A percentile compares a stretch with the other conserved stretches of the same genome.
These are phyloP conservation scores for Drosophila truncata DNA, from an alignment of 1,140 invertebrate species.

Conservation along the genomic window DNA sequence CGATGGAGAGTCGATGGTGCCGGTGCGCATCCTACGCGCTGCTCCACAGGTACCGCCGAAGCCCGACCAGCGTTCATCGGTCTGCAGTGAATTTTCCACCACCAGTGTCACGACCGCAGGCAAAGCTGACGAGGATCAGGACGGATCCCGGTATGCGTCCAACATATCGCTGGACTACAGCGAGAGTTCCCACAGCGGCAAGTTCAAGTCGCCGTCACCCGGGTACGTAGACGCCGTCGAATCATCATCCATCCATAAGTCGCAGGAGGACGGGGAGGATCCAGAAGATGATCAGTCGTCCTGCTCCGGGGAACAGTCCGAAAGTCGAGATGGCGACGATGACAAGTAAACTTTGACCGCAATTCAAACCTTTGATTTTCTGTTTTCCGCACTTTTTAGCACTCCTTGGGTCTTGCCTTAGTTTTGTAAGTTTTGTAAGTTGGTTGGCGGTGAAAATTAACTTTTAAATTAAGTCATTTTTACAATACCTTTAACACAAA, in stretches of 20 bases:
- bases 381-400: slow-evolving; percentile 3
- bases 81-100: slow-evolving; percentile 78
- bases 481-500: neutral
- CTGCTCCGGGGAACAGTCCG: slow-evolving; percentile 44
- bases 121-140: slow-evolving; percentile 15
- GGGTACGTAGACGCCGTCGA: slow-evolving; percentile 73
- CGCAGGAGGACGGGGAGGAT: slow-evolving; percentile 21
- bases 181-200: slow-evolving; percentile 71
- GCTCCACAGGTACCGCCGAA: slow-evolving; percentile 66
- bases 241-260: slow-evolving; percentile 6
- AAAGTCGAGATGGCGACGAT: slow-evolving; percentile 30
- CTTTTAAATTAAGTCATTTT: neutral
- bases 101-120: slow-evolving; percentile 46
- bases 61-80: slow-evolving; percentile 61
- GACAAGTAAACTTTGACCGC: slow-evolving; percentile 70
- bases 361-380: slow-evolving; percentile 18
- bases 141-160: slow-evolving; percentile 59
- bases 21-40: slow-evolving; percentile 25
- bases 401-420: neutral
- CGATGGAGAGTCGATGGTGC: neutral
- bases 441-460: slow-evolving; percentile 1
- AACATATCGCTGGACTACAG: slow-evolving; percentile 67
- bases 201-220: slow-evolving; percentile 80
- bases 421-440: slow-evolving; percentile 1
- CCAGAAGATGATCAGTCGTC: slow-evolving; percentile 12